A percentile compares a stretch with the other conserved stretches of the same genome.
Conservation (phyloP, 2,888 invertebrate genomes). For the Aphodius granarius region DNA sequence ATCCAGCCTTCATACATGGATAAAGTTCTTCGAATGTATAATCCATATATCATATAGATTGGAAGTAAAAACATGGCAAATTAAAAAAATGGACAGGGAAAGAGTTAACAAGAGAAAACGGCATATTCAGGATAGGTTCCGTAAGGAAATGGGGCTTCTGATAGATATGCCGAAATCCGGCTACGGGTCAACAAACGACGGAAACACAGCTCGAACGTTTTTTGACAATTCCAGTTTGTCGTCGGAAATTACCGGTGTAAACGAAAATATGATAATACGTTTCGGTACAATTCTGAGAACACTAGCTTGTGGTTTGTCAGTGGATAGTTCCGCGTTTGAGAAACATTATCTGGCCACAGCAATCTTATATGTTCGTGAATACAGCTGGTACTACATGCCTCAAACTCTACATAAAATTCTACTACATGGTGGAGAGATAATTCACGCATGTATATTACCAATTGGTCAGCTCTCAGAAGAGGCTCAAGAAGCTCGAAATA, state of each 20-base stretch:
- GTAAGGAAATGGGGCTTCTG: conserved; percentile 1
- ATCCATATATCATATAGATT: conserved; percentile 7
- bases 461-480: not conserved
- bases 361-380: not conserved
- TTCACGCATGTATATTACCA: not conserved
- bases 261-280: not conserved
- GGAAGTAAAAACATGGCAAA: not conserved
- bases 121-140: not conserved
- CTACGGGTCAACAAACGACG: conserved; percentile 6
- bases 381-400: not conserved
- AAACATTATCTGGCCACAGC: not conserved
- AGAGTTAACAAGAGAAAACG: not conserved
- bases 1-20: conserved; percentile 7
- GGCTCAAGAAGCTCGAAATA: not conserved
- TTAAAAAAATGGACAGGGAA: not conserved
- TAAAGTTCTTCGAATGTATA: not conserved
- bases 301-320: conserved; percentile 27
- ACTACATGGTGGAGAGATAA: not conserved
- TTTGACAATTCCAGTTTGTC: not conserved
- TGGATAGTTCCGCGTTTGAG: conserved; percentile 11
- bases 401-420: not conserved
- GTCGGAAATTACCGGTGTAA: not conserved
- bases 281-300: conserved; percentile 4
- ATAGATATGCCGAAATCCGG: conserved; percentile 7
- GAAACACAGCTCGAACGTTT: not conserved